Base-by-base conservation (phyloP, 2,113 vertebrate genomes). In the Myxocyprinus asiaticus region DNA sequence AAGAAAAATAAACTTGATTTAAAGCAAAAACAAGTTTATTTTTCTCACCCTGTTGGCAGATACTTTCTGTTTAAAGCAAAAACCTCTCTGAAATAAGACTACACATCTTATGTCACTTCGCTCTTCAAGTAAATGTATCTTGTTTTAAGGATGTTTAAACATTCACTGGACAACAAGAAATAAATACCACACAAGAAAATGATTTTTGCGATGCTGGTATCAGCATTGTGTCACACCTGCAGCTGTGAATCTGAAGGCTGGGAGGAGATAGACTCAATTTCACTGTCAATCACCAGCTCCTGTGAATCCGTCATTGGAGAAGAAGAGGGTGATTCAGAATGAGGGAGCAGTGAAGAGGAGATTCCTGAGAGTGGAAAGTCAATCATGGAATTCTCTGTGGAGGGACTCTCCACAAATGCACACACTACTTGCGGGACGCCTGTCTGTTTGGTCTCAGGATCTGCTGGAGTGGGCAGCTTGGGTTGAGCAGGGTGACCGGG, bases 231-330 rank as follows among this genome's bases (percentile, higher is more conserved):
- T n/a, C 59, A 17, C 58, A 88, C 88, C 33, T 72, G 82, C 4
- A 85, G 58, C 55, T 77, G 86, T 10, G 81, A 0, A 14, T 95
- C 94, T 71, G 94, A 53, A 6, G 91, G 91, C 89, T 96, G 95
- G 66, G 95, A 96, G 48, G 93, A 88, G 84, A 94, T 91, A 0
- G 94, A 94, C 8, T 96, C 95, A 0, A 96, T 92, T 86, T 97
- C 94, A 0, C 94, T 95, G 56, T 96, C 88, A 56, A 96, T 94
- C 88, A 94, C 91, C 85, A 95, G 93, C 9, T 96, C 90, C 75
- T 95, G 91, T 22, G 92, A 91, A 77, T 93, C 90, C 0, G 87
- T 86, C 58, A 88, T 91, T 1, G 90, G 88, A 85, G 87, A 94
- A 0, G 96, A 93, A 0, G 97, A 95, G 0, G 95, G 92, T 0